Conservation (phyloP, 2,113 vertebrate species). For the Thunnus thynnus region DNA sequence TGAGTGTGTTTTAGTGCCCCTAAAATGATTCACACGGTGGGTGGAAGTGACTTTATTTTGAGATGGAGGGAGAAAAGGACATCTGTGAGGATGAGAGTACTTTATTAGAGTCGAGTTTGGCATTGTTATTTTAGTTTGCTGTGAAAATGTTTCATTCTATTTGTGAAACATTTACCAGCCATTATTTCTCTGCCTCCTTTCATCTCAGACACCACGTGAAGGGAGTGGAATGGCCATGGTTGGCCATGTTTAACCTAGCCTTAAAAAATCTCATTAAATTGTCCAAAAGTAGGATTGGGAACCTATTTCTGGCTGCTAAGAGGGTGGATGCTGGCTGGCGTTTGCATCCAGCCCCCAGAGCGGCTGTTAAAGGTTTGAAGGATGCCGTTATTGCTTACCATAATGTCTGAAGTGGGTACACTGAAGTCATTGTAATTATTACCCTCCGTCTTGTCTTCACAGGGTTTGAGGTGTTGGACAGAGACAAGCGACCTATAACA, state of each 20-base stretch:
- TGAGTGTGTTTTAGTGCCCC: constrained; percentile 55
- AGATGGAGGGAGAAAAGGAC: constrained; percentile 25
- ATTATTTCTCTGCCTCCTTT: constrained; percentile 26
- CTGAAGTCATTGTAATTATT: constrained; percentile 31
- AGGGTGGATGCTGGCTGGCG: neutral
- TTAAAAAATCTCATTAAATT: constrained; percentile 51
- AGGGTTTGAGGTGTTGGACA: constrained; percentile 3
- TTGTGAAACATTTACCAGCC: constrained; percentile 23
- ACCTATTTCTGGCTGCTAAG: constrained; percentile 39
- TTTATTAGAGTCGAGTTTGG: constrained; percentile 45
- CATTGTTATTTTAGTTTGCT: constrained; percentile 33
- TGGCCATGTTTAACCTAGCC: constrained; percentile 2
- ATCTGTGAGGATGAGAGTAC: constrained; percentile 37
- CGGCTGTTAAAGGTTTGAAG: constrained; percentile 27
- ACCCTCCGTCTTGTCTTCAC: neutral
- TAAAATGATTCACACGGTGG: constrained; percentile 56
- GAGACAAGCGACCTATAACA: constrained; percentile 1
- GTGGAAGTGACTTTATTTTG: constrained; percentile 63
- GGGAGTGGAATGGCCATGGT: neutral
- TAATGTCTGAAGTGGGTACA: constrained; percentile 23
- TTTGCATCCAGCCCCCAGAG: constrained; percentile 3
- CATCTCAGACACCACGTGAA: constrained; percentile 27
- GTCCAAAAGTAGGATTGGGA: constrained; percentile 27
- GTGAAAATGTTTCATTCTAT: constrained; percentile 47
- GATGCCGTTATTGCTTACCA: constrained; percentile 16